Percentiles rank a stretch among this genome's conserved stretches.
Evolutionary conservation across 2,113 vertebrate genomes (phyloP).

Genomic region (Rhadina sibilatrix): DNA sequence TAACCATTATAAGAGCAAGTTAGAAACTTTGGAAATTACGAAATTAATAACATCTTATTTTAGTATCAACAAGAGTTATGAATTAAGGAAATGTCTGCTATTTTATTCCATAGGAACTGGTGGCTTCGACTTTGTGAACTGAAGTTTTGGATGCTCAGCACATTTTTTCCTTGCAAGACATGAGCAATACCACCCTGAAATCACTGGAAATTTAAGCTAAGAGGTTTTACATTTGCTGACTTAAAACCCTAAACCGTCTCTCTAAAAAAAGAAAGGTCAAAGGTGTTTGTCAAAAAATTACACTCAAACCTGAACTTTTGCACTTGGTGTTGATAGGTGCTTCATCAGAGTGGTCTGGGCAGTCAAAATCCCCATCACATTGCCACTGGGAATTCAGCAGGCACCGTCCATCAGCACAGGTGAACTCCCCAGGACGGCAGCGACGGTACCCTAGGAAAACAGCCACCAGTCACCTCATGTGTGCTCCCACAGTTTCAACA

Average conservation of each 20-base stretch:
- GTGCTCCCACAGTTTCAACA: background rate
- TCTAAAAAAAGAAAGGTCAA: background rate
- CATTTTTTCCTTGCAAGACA: background rate
- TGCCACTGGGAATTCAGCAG: constrained; percentile 93
- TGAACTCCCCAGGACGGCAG: constrained; percentile 88
- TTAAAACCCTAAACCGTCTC: background rate
- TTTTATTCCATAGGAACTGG: background rate
- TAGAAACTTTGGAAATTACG: background rate
- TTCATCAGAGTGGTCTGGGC: constrained; percentile 93
- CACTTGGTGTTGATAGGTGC: constrained; percentile 91
- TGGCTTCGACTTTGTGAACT: background rate
- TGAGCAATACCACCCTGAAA: background rate
- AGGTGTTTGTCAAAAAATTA: fast-evolving
- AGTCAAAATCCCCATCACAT: constrained; percentile 94
- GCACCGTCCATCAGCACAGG: constrained; percentile 91
- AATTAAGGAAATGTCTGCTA: background rate
- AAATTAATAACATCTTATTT: background rate
- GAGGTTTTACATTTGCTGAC: background rate
- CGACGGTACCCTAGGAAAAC: constrained; percentile 82
- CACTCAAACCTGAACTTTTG: constrained; percentile 82
- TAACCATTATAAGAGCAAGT: background rate
- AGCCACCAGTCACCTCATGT: background rate
- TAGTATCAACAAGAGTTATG: background rate
- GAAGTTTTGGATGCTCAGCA: background rate
- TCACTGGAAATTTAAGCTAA: fast-evolving